These are phyloP conservation scores for Mythimna vitellina DNA, from an alignment of 2,888 invertebrate species.

Conservation along the genomic window DNA sequence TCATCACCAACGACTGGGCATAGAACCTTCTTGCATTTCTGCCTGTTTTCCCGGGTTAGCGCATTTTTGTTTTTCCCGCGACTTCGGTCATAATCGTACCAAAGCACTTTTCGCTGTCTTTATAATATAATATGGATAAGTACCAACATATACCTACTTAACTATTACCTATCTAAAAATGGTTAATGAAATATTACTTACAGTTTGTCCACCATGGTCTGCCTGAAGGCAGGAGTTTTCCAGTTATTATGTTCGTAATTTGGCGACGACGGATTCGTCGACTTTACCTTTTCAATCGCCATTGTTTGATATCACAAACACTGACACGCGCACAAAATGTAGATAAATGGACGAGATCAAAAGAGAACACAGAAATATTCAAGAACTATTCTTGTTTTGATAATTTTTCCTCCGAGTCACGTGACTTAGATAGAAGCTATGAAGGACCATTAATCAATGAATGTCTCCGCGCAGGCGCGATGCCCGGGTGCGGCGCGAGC, in stretches of 20 bases:
- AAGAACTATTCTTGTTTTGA: slow-evolving; percentile 20
- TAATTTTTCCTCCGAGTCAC: slow-evolving; percentile 14
- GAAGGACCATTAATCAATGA: slow-evolving; percentile 45
- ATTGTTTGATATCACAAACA: slow-evolving; percentile 19
- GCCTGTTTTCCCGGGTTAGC: too few relatives aligned
- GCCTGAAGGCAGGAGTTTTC: slow-evolving; percentile 51
- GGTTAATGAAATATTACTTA: slow-evolving; percentile 10
- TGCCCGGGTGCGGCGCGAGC: neutral
- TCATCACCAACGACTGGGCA: too few relatives aligned
- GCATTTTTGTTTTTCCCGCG: neutral
- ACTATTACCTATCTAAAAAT: neutral
- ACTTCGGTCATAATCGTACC: neutral
- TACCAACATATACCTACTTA: neutral
- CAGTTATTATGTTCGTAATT: slow-evolving; percentile 25
- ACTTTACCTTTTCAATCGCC: slow-evolving; percentile 44
- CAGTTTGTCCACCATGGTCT: slow-evolving; percentile 46
- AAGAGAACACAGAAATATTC: neutral
- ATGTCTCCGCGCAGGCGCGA: slow-evolving; percentile 36
- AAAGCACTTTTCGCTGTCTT: neutral
- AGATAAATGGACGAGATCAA: neutral
- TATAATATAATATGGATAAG: neutral
- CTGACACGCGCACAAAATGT: slow-evolving; percentile 4
- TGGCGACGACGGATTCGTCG: slow-evolving; percentile 24
- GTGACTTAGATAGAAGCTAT: slow-evolving; percentile 32
- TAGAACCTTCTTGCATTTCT: neutral